Percentiles rank a stretch among this genome's conserved stretches.
phyloP scores from a whole-genome alignment of 2,113 vertebrate genomes.

The Ovis canadensis region DNA sequence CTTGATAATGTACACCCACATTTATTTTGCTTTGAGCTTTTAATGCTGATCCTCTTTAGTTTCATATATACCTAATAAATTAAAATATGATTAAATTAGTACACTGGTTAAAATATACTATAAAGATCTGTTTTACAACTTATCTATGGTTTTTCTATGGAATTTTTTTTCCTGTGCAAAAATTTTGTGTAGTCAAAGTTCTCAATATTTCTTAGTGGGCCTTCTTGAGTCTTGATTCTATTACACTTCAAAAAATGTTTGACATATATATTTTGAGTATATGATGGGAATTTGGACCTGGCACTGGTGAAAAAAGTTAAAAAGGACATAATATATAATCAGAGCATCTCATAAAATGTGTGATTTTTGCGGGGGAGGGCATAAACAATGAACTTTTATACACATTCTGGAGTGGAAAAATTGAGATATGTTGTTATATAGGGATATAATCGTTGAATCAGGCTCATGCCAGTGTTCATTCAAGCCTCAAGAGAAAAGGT shows the following conservation, averaged over 20 bases:
- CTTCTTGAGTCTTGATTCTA: neutral
- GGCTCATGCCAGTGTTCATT: neutral
- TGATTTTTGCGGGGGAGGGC: fast-evolving
- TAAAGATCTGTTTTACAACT: neutral
- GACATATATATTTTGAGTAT: neutral
- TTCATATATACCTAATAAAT: neutral
- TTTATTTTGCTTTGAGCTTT: neutral
- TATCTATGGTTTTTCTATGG: neutral
- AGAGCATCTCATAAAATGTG: neutral
- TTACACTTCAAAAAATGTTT: neutral
- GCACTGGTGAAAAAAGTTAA: neutral
- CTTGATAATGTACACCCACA: neutral
- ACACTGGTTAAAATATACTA: neutral
- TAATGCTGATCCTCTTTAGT: neutral
- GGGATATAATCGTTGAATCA: neutral
- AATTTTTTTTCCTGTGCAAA: neutral
- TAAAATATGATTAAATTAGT: neutral
- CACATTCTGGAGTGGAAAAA: neutral
- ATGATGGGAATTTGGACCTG: neutral
- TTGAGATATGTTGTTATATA: neutral
- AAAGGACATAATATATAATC: neutral
- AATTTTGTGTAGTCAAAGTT: neutral
- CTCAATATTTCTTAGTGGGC: neutral
- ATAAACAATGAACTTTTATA: neutral
- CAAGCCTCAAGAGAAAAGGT: neutral